Percentiles rank a stretch among this genome's conserved stretches.
phyloP scores from a whole-genome alignment of 2,113 vertebrate species.

The Ctenodactylus gundi region DNA sequence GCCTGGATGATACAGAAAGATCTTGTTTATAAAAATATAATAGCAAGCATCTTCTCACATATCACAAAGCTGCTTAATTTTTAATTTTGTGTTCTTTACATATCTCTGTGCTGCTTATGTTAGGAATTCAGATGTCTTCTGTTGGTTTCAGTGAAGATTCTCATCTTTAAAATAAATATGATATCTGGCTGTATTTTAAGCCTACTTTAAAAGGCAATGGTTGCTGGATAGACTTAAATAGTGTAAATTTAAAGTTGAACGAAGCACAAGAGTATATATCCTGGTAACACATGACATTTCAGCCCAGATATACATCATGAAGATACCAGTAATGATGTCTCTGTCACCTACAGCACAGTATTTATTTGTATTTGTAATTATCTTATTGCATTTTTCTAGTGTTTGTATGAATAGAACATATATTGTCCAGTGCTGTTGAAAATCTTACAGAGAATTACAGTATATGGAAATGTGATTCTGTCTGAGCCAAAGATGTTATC shows the following conservation, averaged over 20 bases:
- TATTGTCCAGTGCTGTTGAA: not conserved
- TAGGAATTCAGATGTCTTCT: not conserved
- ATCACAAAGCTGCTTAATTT: not conserved
- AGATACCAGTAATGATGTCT: not conserved
- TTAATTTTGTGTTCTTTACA: not conserved
- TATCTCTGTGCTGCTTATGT: not conserved
- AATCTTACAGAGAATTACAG: not conserved
- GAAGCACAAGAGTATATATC: not conserved
- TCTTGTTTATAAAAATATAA: too few species aligned
- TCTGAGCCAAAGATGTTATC: not conserved
- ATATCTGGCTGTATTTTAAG: not conserved
- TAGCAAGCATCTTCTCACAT: not conserved
- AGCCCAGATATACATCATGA: not conserved
- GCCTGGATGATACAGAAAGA: too few species aligned
- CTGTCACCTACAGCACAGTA: not conserved
- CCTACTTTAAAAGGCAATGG: not conserved
- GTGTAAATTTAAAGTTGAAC: not conserved
- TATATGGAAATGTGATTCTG: not conserved
- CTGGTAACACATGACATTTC: not conserved
- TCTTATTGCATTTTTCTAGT: not conserved
- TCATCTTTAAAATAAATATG: slow-evolving; percentile 26
- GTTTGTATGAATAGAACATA: not conserved
- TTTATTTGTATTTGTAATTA: not conserved
- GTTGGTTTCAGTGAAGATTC: not conserved
- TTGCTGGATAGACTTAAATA: not conserved